Percentiles rank a stretch among this genome's conserved stretches.
Conservation (phyloP, 2,113 vertebrate genomes). For the Oncorhynchus tshawytscha region DNA sequence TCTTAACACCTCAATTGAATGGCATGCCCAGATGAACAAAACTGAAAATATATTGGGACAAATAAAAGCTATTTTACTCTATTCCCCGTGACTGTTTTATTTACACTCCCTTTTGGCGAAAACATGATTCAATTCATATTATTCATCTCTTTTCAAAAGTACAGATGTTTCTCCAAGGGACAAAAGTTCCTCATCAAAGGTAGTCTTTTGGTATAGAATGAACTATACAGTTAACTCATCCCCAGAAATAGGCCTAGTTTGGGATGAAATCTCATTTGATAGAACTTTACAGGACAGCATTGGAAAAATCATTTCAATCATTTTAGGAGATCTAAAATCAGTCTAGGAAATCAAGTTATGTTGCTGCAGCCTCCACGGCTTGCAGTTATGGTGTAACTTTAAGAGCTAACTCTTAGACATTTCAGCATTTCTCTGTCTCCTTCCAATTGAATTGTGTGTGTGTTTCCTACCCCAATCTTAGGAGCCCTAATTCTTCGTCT, state of each 20-base stretch:
- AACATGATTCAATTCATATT: slow-evolving; percentile 54
- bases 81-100: slow-evolving; percentile 50
- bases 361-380: too few relatives aligned
- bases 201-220: slow-evolving; percentile 44
- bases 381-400: too few relatives aligned
- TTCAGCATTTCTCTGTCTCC: too few relatives aligned
- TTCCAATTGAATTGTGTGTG: too few relatives aligned
- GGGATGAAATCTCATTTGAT: slow-evolving; percentile 61
- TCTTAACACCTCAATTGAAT: slow-evolving; percentile 41
- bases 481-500: slow-evolving; percentile 6
- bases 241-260: slow-evolving; percentile 41
- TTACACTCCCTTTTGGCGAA: slow-evolving; percentile 57
- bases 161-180: slow-evolving; percentile 59
- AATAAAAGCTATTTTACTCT: slow-evolving; percentile 55
- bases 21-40: slow-evolving; percentile 63
- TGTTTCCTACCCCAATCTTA: too few relatives aligned
- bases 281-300: neutral
- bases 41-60: slow-evolving; percentile 56
- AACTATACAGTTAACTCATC: slow-evolving; percentile 46
- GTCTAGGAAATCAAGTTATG: too few relatives aligned
- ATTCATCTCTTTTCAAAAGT: slow-evolving; percentile 56
- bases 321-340: too few relatives aligned
- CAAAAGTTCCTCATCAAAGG: slow-evolving; percentile 61
- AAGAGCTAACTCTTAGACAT: too few relatives aligned
- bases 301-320: neutral